phyloP scores from a whole-genome alignment of 1,140 invertebrate genomes.

The Orussus abietinus region DNA sequence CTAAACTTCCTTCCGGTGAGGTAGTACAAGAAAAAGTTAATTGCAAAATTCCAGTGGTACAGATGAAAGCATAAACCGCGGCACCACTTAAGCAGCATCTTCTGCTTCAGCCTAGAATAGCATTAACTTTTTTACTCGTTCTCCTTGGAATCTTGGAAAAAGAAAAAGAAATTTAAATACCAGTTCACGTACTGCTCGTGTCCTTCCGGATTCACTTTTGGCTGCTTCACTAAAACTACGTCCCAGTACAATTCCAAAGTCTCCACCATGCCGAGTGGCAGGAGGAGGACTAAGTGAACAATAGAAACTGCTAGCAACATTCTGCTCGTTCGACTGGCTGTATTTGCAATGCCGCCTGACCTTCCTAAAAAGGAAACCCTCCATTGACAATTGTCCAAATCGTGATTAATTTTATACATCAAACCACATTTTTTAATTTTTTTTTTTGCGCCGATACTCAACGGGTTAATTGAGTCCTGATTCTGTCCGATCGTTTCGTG shows the following conservation, averaged over 20 bases:
- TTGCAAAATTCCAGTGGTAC: slow-evolving; percentile 39
- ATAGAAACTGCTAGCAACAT: slow-evolving; percentile 35
- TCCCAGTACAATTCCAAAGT: slow-evolving; percentile 44
- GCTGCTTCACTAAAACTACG: slow-evolving; percentile 27
- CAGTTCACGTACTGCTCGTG: slow-evolving; percentile 32
- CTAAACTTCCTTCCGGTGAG: slow-evolving; percentile 33
- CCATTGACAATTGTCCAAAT: slow-evolving; percentile 11
- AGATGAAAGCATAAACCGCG: slow-evolving; percentile 34
- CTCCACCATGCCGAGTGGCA: slow-evolving; percentile 44
- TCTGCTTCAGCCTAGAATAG: slow-evolving; percentile 33
- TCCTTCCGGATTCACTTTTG: slow-evolving; percentile 14
- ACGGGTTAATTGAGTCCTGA: slow-evolving; percentile 31
- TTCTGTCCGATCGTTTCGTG: slow-evolving; percentile 31
- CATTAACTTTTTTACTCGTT: neutral
- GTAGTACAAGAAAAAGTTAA: slow-evolving; percentile 41
- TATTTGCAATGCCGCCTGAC: slow-evolving; percentile 18
- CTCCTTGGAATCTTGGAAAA: neutral
- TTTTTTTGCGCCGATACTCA: slow-evolving; percentile 18
- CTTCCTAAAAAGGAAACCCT: slow-evolving; percentile 21
- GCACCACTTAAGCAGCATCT: slow-evolving; percentile 39
- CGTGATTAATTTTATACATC: slow-evolving; percentile 3
- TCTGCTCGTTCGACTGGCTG: slow-evolving; percentile 24
- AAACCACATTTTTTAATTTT: slow-evolving; percentile 2
- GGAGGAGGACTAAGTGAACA: slow-evolving; percentile 38
- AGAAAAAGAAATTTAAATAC: slow-evolving; percentile 19